Evolutionary conservation across 2,113 vertebrate genomes (phyloP).

Genomic region (Oncorhynchus keta): DNA sequence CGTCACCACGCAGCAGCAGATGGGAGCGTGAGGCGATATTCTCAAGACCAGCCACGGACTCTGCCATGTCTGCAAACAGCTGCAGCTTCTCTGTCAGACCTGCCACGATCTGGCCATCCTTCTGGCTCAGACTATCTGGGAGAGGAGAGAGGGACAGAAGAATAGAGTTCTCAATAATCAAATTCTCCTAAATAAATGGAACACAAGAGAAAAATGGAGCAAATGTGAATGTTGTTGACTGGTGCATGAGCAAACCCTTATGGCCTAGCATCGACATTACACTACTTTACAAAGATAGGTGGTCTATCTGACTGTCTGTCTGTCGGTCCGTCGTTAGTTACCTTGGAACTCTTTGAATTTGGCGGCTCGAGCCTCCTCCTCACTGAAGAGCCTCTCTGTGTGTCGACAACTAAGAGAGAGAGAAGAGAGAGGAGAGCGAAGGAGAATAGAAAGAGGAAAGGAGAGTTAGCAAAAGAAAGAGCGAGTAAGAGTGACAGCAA

Average conservation of each 20-base stretch:
- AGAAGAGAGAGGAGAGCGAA: no score
- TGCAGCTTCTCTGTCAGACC: conserved; percentile 87
- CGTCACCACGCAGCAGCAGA: conserved; percentile 78
- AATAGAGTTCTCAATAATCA: background rate
- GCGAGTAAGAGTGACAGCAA: no score
- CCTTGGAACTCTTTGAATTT: conserved; percentile 88
- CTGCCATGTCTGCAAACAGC: conserved; percentile 86
- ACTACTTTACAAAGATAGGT: background rate
- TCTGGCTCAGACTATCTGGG: conserved; percentile 81
- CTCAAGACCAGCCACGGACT: conserved; percentile 76
- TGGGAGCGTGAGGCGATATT: conserved; percentile 60
- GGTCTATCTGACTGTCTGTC: background rate
- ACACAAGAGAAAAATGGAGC: background rate
- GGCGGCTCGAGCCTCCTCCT: conserved; percentile 73
- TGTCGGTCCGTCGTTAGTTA: conserved; percentile 41
- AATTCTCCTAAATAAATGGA: background rate
- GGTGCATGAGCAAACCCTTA: conserved; percentile 42
- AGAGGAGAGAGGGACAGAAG: background rate
- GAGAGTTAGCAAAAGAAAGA: background rate
- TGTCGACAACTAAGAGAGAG: conserved; percentile 80
- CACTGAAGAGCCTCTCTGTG: conserved; percentile 77
- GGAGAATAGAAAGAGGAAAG: background rate
- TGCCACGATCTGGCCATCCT: conserved; percentile 81
- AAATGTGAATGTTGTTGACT: background rate
- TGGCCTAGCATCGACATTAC: conserved; percentile 18